Conservation (phyloP, 2,888 invertebrate genomes). For the Papilio elwesi region DNA sequence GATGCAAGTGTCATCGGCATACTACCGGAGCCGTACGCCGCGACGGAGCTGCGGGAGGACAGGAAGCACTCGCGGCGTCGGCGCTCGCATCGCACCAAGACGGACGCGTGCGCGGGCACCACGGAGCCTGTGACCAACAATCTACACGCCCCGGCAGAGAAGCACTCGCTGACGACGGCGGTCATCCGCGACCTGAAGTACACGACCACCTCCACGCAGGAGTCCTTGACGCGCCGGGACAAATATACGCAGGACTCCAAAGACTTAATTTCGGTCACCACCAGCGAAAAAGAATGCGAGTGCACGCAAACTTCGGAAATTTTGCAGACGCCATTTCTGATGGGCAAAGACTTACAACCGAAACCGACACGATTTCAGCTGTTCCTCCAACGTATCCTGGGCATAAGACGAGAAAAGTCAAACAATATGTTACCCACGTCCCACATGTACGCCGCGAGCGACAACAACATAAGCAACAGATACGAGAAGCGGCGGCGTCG, state of each 20-base stretch:
- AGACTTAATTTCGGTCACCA: conserved; percentile 46
- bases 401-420: conserved; percentile 56
- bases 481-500: conserved; percentile 54
- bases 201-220: conserved; percentile 41
- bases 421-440: conserved; percentile 52
- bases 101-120: conserved; percentile 69
- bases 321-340: conserved; percentile 53
- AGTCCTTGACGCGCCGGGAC: conserved; percentile 41
- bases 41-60: conserved; percentile 42
- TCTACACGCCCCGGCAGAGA: conserved; percentile 44
- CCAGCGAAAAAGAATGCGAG: conserved; percentile 53
- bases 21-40: conserved; percentile 57
- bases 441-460: conserved; percentile 63
- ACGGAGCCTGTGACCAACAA: conserved; percentile 52
- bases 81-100: conserved; percentile 67
- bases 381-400: conserved; percentile 69
- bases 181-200: conserved; percentile 57
- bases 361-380: conserved; percentile 68
- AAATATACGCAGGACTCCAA: conserved; percentile 54
- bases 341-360: conserved; percentile 53
- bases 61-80: conserved; percentile 52
- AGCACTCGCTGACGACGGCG: conserved; percentile 52
- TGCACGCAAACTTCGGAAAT: conserved; percentile 48
- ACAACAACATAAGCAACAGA: conserved; percentile 60
- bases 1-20: conserved; percentile 74